Base-by-base conservation (phyloP, 2,113 vertebrate genomes). In the Cebus imitator region DNA sequence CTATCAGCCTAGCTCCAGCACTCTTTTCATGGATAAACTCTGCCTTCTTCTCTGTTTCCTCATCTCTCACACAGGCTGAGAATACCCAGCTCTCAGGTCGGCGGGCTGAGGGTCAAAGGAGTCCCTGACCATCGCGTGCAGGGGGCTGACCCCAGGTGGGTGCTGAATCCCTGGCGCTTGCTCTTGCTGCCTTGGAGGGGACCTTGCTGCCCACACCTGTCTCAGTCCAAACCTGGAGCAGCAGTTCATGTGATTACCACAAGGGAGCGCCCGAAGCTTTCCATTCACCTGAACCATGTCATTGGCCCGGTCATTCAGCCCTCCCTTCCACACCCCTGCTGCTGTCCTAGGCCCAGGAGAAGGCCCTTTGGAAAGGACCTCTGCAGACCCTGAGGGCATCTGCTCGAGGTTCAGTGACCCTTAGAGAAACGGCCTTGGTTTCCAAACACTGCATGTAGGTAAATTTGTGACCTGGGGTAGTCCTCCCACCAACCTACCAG, bases 251-350 rank as follows among this genome's bases (percentile, higher is more conserved):
- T 37, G 8, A 35, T 0, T 17, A 32, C 88, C 96, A 82, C 70
- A n/a, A 95, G 87, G 37, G 52, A 50, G 93, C 14, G 85, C 80
- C 32, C 90, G 72, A 94, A 70, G 23, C 9, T 66, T 83, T 73
- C 78, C 12, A 16, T 17, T 48, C 43, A 40, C 12, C 8, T 10
- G 58, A 64, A 30, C 58, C 5, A 30, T 64, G 13, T 30, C 58
- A 30, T 2, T 30, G 27, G 25, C 5, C 58, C 25, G 4, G 25
- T 61, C 25, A 30, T 30, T 64, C 68, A 37, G 7, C 43, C 16
- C n/a, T 17, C 35, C 32, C 35, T 72, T 21, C 23, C 21, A 10
- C 35, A 43, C 27, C 8, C 6, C 27, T 85, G 37, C 3, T 5
- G 30, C 16, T 55, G 23, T 61, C 48, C 70, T 43, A 78, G 45